Evolutionary conservation across 2,888 invertebrate species (phyloP).

Genomic region (Orthosia gracilis): DNA sequence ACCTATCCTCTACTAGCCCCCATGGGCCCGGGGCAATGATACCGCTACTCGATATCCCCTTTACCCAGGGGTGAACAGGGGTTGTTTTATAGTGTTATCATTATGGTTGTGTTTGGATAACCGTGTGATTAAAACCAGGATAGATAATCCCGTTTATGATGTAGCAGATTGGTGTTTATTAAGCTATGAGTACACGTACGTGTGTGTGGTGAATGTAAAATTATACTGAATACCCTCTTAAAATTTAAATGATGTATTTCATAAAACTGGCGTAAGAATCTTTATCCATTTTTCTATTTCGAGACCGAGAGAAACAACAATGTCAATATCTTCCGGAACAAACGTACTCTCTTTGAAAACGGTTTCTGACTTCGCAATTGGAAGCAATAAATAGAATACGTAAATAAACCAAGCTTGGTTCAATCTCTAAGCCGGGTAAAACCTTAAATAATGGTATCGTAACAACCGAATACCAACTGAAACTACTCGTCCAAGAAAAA

Average conservation of each 20-base stretch:
- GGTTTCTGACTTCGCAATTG: constrained; percentile 39
- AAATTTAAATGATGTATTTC: not conserved
- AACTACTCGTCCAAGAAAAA: not conserved
- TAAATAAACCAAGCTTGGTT: constrained; percentile 25
- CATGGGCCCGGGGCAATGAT: constrained; percentile 60
- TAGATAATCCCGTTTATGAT: constrained; percentile 38
- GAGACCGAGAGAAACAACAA: not conserved
- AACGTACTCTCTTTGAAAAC: constrained; percentile 16
- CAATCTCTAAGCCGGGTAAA: constrained; percentile 16
- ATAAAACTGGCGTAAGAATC: not conserved
- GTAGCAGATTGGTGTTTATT: constrained; percentile 39
- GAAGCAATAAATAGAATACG: constrained; percentile 33
- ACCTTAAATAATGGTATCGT: constrained; percentile 12
- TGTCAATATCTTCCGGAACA: constrained; percentile 21
- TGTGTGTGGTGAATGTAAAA: constrained; percentile 2
- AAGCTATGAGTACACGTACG: constrained; percentile 15
- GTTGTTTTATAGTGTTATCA: constrained; percentile 63
- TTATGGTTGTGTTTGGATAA: constrained; percentile 46
- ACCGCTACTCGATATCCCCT: constrained; percentile 53
- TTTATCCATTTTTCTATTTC: not conserved
- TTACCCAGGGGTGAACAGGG: constrained; percentile 53
- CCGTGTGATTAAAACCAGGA: constrained; percentile 51
- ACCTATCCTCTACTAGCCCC: constrained; percentile 56
- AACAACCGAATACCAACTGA: constrained; percentile 2
- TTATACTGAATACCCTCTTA: not conserved